Base-by-base conservation (phyloP, 2,888 invertebrate genomes). In the Cyclophora albipunctata region DNA sequence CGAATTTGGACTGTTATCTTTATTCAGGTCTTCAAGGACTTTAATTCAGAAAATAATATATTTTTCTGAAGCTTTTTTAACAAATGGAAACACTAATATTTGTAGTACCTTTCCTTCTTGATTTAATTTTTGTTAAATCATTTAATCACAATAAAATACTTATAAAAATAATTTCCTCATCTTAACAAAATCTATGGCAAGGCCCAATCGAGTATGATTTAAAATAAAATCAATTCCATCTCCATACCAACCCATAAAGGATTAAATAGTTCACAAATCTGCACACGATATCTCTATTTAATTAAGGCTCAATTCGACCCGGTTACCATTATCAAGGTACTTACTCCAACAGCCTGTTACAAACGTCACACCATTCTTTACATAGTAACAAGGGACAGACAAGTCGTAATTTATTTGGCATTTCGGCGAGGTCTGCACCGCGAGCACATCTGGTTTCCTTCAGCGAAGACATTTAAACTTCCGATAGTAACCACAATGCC, bases 361-460 rank as follows among this genome's bases (percentile, higher is more conserved):
- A 67, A 63, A 73, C 61, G 54, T 56, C 55, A 69, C 66, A 65
- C 62, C 73, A 73, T 67, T 59, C 62, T 65, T 64, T 67, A 69
- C 67, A 66, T 58, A 59, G 67, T 64, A 75, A 75, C 73, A 70
- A 75, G 79, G 80, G 76, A 67, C 64, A 67, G 74, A 74, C 75
- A 71, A 62, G 69, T 66, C 64, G 72, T 81, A 82, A 82, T 80
- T 83, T 81, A 80, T 74, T 70, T 73, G 70, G 55, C 67, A 62
- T 70, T 64, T 62, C 57, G 66, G 64, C 52, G 61, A 58, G 55
- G 55, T 57, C 63, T 58, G 63, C 63, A 67, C 65, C 66, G 67
- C 63, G 64, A 62, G 57, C 71, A 69, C 81, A 81, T 78, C 81
- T 81, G 81, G 69, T 67, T 67, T 71, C 67, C 71, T 75, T 76